Conservation (phyloP, 2,888 invertebrate genomes). For the Macrosoma leucophasiata region DNA sequence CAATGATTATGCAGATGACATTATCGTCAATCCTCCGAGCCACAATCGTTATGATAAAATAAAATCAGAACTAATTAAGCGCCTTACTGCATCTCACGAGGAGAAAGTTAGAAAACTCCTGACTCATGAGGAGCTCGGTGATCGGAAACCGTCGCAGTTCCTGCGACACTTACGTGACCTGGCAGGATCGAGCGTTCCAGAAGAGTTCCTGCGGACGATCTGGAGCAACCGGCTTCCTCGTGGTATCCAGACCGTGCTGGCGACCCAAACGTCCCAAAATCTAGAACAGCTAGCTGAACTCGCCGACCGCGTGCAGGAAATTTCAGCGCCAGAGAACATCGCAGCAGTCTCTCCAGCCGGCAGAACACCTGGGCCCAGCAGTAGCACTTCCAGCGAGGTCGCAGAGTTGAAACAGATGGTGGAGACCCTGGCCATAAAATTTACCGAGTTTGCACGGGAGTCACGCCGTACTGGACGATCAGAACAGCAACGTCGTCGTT, state of each 20-base stretch:
- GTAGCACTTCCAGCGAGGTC: background rate
- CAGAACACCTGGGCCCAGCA: too few relatives aligned
- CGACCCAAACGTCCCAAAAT: constrained; percentile 9
- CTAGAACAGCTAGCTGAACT: constrained; percentile 16
- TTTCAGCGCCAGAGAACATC: constrained; percentile 3
- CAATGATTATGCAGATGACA: too few relatives aligned
- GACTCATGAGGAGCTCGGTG: constrained; percentile 22
- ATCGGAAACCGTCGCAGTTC: constrained; percentile 24
- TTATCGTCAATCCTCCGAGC: background rate
- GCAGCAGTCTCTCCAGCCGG: background rate
- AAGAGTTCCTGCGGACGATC: constrained; percentile 16
- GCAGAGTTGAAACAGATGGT: constrained; percentile 3
- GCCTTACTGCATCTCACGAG: constrained; percentile 7
- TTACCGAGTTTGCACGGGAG: background rate
- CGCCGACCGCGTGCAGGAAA: constrained; percentile 16
- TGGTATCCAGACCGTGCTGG: constrained; percentile 15
- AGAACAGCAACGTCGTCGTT: background rate
- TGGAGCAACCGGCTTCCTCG: constrained; percentile 16
- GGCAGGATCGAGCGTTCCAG: constrained; percentile 16
- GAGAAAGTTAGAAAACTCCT: constrained; percentile 18
- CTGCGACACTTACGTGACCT: constrained; percentile 10
- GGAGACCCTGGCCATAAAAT: background rate
- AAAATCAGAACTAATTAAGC: constrained; percentile 17
- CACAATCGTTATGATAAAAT: background rate
- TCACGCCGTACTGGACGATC: background rate